Percentiles rank a stretch among this genome's conserved stretches.
phyloP scores from a whole-genome alignment of 2,113 vertebrate species.

The Channa argus region DNA sequence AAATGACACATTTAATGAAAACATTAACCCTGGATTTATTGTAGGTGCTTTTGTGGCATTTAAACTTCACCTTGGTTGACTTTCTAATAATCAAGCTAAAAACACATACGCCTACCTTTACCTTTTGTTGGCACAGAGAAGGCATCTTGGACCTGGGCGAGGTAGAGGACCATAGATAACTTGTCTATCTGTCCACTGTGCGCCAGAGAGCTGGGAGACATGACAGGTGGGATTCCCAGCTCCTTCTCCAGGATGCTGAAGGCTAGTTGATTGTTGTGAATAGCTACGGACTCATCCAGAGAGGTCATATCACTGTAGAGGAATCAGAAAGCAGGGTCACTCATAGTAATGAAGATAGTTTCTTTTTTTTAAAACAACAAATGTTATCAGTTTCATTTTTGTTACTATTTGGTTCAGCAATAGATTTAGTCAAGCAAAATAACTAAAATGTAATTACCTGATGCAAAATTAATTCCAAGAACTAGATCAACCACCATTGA shows the following conservation, averaged over 20 bases:
- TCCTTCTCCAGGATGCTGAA: constrained; percentile 87
- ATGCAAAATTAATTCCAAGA: constrained; percentile 3
- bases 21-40: neutral
- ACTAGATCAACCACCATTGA: neutral
- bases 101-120: constrained; percentile 34
- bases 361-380: no score
- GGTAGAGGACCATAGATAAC: constrained; percentile 92
- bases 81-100: neutral
- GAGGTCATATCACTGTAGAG: constrained; percentile 84
- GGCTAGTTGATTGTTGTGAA: constrained; percentile 84
- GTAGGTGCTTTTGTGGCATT: neutral
- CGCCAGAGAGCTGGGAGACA: constrained; percentile 86
- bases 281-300: constrained; percentile 72
- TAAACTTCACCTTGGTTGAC: neutral
- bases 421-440: neutral
- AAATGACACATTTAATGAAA: neutral
- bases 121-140: constrained; percentile 79
- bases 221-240: constrained; percentile 89
- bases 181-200: constrained; percentile 82
- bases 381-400: neutral
- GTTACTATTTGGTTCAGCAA: neutral
- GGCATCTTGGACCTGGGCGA: constrained; percentile 89
- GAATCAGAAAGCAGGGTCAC: constrained; percentile 6
- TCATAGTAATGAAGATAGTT: no score
- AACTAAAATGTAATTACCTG: neutral